Conservation (phyloP, 2,888 invertebrate species). For the Plemyria rubiginata region DNA sequence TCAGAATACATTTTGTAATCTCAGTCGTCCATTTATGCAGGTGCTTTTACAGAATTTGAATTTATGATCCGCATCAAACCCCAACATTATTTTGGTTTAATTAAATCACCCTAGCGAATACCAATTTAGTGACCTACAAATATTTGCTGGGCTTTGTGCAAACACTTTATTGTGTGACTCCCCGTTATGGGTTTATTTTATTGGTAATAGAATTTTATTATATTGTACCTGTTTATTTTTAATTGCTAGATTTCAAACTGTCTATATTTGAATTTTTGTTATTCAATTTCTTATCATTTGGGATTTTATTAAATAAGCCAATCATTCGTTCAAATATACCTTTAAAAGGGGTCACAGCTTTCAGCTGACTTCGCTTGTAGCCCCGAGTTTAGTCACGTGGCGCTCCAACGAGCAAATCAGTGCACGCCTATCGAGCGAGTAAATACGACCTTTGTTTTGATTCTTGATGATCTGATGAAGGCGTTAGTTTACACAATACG, state of each 20-base stretch:
- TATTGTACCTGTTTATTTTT: conserved; percentile 45
- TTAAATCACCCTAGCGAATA: conserved; percentile 68
- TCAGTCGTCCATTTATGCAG: conserved; percentile 24
- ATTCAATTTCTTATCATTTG: too few species aligned
- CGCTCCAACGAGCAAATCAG: conserved; percentile 54
- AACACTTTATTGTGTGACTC: conserved; percentile 64
- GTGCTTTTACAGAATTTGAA: conserved; percentile 41
- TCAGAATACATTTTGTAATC: conserved; percentile 11
- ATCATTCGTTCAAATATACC: conserved; percentile 3
- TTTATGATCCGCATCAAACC: conserved; percentile 41
- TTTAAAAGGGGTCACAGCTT: conserved; percentile 15
- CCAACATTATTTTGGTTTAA: conserved; percentile 72
- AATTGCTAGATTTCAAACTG: conserved; percentile 13
- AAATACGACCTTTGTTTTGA: background rate
- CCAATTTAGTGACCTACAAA: conserved; percentile 62
- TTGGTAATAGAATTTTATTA: conserved; percentile 69
- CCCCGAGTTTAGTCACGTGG: conserved; percentile 22
- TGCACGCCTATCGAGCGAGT: conserved; percentile 45
- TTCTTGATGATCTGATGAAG: background rate
- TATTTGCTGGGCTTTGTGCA: conserved; percentile 69
- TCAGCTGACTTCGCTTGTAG: conserved; percentile 51
- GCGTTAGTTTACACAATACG: background rate
- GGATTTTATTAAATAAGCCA: background rate
- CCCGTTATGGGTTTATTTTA: conserved; percentile 70
- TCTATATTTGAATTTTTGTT: background rate